These are phyloP conservation scores for Rhabdophis nuchalis DNA, from an alignment of 2,797 vertebrate species.

Conservation along the genomic window DNA sequence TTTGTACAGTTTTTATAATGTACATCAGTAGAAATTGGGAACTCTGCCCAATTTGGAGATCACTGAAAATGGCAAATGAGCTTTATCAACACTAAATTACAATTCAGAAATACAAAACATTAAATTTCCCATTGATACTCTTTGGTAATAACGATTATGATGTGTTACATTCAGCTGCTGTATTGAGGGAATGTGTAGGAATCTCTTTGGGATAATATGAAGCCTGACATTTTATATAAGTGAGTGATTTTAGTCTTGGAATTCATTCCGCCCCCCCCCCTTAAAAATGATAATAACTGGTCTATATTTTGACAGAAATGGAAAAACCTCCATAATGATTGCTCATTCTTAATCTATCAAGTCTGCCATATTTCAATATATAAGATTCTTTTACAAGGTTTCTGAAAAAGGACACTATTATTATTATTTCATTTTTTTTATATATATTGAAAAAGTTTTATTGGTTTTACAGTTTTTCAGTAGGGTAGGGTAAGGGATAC, in stretches of 20 bases:
- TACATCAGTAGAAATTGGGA: background rate
- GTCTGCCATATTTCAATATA: background rate
- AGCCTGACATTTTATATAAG: background rate
- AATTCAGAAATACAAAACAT: background rate
- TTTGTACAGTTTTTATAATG: background rate
- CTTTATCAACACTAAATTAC: background rate
- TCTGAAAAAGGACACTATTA: background rate
- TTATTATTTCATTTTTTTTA: background rate
- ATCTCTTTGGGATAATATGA: background rate
- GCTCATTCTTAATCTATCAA: background rate
- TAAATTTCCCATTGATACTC: background rate
- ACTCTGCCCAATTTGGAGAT: background rate
- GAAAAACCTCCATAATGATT: background rate
- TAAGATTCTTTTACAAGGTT: background rate
- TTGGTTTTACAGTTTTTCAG: no score
- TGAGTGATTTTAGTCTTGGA: background rate
- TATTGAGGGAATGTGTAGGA: background rate
- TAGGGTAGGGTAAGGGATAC: no score
- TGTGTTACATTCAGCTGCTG: background rate
- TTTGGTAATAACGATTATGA: background rate
- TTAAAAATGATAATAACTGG: background rate
- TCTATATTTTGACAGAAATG: background rate
- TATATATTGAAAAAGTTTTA: no score
- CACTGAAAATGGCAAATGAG: background rate
- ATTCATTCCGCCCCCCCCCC: background rate